Conservation (phyloP, 2,113 vertebrate genomes). For the Lethenteron reissneri region DNA sequence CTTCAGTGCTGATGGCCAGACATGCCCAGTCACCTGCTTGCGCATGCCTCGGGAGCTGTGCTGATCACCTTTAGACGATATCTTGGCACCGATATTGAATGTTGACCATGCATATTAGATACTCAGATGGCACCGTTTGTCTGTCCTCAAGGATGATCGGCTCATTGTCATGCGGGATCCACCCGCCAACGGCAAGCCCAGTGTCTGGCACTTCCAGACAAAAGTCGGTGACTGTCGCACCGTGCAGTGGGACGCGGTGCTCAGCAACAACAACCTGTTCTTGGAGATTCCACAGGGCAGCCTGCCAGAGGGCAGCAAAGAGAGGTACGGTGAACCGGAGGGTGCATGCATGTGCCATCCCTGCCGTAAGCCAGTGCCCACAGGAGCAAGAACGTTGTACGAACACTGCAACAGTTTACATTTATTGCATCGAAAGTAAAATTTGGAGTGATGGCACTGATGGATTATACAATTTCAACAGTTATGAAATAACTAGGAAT, state of each 20-base stretch:
- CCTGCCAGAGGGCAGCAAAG: conserved; percentile 89
- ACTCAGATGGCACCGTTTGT: rapidly evolving
- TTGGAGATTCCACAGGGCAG: conserved; percentile 65
- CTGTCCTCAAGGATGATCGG: conserved; percentile 44
- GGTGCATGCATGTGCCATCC: too few species aligned
- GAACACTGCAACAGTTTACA: too few species aligned
- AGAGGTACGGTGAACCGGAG: conserved; percentile 33
- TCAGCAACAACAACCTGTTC: conserved; percentile 56
- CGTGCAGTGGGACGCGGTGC: conserved; percentile 56
- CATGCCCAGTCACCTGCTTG: neutral
- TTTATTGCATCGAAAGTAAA: too few species aligned
- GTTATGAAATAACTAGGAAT: too few species aligned
- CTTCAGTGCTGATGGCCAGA: neutral
- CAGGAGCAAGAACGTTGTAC: too few species aligned
- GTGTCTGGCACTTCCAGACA: conserved; percentile 61
- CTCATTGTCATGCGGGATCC: conserved; percentile 86
- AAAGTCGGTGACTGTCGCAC: conserved; percentile 48
- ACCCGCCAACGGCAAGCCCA: conserved; percentile 46
- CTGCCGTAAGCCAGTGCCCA: too few species aligned
- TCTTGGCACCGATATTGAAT: conserved; percentile 14
- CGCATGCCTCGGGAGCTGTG: neutral
- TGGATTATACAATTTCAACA: too few species aligned
- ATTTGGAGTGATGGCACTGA: too few species aligned
- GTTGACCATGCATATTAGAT: neutral
- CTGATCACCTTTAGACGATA: neutral